Evolutionary conservation across 2,888 invertebrate genomes (phyloP), one percentile per base, ranked within the genome.

Genomic region (Hemicrepidius hirtus): DNA sequence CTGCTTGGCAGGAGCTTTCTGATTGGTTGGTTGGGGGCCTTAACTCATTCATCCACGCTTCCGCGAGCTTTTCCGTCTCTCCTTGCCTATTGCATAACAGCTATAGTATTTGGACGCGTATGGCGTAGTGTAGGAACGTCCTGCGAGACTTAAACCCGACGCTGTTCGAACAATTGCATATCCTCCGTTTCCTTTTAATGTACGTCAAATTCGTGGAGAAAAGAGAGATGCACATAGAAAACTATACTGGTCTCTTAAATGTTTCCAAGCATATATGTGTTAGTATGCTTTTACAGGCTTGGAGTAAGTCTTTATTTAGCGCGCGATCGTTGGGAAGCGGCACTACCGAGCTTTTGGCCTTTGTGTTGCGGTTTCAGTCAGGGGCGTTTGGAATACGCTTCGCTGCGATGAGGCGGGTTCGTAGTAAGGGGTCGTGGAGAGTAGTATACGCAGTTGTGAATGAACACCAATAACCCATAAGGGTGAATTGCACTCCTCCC

Each of bases 1-100:
- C 88, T 88, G 88, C 87, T 84, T 82, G 81, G 84, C 86, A 88
- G 88, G 88, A 88, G 87, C 87, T 85, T 85, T 88, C 87, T 88
- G 89, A 91, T 91, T 91, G 91, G 91, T 87, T 88, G 85, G 78
- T 80, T 79, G 78, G 77, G 79, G 81, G 82, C 82, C 82, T 83
- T 82, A 83, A 79, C 82, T 83, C 82, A 80, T 84, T 84, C 85
- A 84, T 84, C 82, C 83, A 81, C 82, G 82, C 82, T 75, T 75
- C 69, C 76, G 73, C 71, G 65, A 71, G 67, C 75, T 73, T 68
- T 73, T 75, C 73, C 68, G 66, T 77, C 79, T 79, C 79, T 78
- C 75, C 79, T 75, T 66, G 59, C 41, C 63, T 75, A 67, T 80
- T 81, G 79, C 79, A 78, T 78, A 80, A 80, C 75, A 68, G 71